Base-by-base conservation (phyloP, 2,797 vertebrate species). In the Xyrichtys novacula region DNA sequence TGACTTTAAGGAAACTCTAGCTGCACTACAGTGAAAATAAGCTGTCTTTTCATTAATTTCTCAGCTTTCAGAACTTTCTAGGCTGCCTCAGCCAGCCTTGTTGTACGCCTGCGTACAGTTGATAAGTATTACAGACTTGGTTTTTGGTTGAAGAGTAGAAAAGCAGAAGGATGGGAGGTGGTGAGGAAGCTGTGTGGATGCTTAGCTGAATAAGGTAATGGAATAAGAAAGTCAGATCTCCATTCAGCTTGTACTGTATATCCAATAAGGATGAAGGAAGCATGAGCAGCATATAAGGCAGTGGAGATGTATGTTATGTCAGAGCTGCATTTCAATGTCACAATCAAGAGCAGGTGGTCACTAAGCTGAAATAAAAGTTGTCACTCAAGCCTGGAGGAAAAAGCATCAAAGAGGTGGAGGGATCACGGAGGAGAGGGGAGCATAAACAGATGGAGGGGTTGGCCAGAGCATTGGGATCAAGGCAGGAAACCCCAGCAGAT, bases 41-140 rank as follows among this genome's bases (percentile, higher is more conserved):
- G 17, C 4, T 16, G 10, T 26, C 17, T 25, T 34, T 36, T 49
- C 52, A 22, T 7, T 23, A 20, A 7, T n/a, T 3, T 32, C 32
- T 26, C 16, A 23, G 36, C 20, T 19, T 22, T 5, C n/a, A 49
- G 25, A 66, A 47, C 65, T 34, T 43, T 20, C 36, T 3, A 12
- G 16, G 46, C 59, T 26, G n/a, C 47, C 29, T 65, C 47, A 23
- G 56, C 38, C 80, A 70, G 57, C 49, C 59, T 65, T 52, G 62
- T 28, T 73, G 63, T 65, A 71, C 71, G 42, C 50, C 63, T 66
- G 63, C 54, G 61, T 85, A 78, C 65, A 76, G 29, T 28, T 89
- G 68, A 93, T 92, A 44, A 62, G 46, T 85, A 89, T 89, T 55
- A 23, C 90, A 93, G 85, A 82, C 62, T 55, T 32, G 28, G 56